Base-by-base conservation (phyloP, 1,140 invertebrate species). In the Papilio helenus region DNA sequence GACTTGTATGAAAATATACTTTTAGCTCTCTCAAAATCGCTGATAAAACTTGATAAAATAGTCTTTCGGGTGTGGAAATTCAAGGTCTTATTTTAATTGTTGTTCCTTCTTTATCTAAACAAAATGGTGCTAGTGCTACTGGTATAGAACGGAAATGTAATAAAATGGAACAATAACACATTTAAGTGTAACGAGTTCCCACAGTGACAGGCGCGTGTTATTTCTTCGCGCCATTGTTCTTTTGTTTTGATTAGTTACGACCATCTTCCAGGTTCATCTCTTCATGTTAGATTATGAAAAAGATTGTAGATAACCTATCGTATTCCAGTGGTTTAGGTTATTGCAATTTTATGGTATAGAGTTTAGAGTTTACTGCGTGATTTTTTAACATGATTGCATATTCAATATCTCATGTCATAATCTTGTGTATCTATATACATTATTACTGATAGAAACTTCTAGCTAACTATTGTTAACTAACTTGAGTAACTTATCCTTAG, bases 241-340 rank as follows among this genome's bases (percentile, higher is more conserved):
- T 68, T 68, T 68, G 61, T 68, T 68, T 68, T 68, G 61, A 68
- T 68, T 68, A 68, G 61, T 68, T 68, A 68, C 61, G 26, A 68
- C 16, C 14, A 68, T 29, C 61, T 68, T 29, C 61, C 61, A 68
- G 61, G 26, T 68, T 12, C 61, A 68, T 68, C 61, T 68, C 61
- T 68, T 68, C 29, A 68, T 26, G 16, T 68, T 68, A 68, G 26
- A 68, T 65, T 65, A 65, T 65, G 9, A 20, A 23, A 58, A 65
- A 65, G 2, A 65, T 68, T 68, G 26, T 68, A 68, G 26, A 16
- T 18, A 29, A 34, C 61, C 23, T 65, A 29, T 34, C 14, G 8
- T 29, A 26, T 29, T 29, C 61, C 26, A 68, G 4, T 29, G 3
- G 61, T 34, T 26, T 23, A 29, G 26, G 29, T 16, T 29, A 29